Evolutionary conservation across 2,888 invertebrate species (phyloP), one percentile per base, ranked within the genome.

Genomic region (Apotomis capreana): DNA sequence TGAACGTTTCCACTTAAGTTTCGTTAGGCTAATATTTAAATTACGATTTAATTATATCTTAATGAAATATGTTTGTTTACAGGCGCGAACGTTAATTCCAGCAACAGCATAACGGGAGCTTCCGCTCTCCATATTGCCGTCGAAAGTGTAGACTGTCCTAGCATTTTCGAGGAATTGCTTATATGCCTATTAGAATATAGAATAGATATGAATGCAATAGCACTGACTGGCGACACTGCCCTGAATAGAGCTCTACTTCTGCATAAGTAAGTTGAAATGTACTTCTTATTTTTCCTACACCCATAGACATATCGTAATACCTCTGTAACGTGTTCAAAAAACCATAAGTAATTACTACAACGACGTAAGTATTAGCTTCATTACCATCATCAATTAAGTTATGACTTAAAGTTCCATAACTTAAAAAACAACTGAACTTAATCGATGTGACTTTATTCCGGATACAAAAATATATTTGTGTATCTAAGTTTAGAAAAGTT

Each of bases 91-190:
- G 91, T 92, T 4, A 94, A 95, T 79, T 88, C 90, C 0, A 87
- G 87, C 69, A 94, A 94, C 78, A 93, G 88, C 75, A 87, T 94
- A 76, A 94, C 94, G 4, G 94, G 94, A 10, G 89, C 91, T n/a
- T 94, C 87, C 68, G 94, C 94, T 0, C 85, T 96, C n/a, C 95
- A 95, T 78, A 90, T 95, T 70, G 95, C 95, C 59, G 94, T 95
- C 3, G 94, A 95, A 80, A 92, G 91, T 76, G 89, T 94, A 55
- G 85, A 89, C n/a, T 90, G 89, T 52, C 82, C 89, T 3, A 84
- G 89, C n/a, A 88, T 88, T 54, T 94, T 95, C 78, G 91, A 94
- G 77, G 86, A 90, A 73, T 87, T 95, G 76, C 87, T 95, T 52
- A 86, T 89, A 58, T 85, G 90, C 58, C 84, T 94, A 67, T 79